Evolutionary conservation across 1,140 invertebrate genomes (phyloP), one percentile per base, ranked within the genome.

Genomic region (Lasaia peninsularis): DNA sequence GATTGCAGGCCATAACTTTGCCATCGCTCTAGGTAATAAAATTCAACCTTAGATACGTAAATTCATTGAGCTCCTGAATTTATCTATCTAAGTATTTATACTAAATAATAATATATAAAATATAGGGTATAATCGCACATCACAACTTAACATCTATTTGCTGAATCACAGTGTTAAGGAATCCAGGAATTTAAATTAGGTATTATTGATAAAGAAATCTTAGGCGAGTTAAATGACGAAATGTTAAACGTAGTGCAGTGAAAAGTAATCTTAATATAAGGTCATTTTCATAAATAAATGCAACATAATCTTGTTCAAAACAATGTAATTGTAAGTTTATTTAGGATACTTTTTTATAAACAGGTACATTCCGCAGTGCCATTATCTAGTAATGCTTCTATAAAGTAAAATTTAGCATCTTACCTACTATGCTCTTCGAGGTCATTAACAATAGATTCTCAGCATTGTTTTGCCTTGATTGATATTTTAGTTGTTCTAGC

Each of bases 111-210:
- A 75, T 73, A 60, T 73, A 76, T 75, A 82, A 82, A 73, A 71
- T 82, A 77, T 85, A 86, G 78, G 78, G 73, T 78, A 67, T 70
- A 80, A 80, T 85, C 78, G 85, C 83, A 80, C 68, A 81, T 88
- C 85, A 88, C 83, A 85, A 88, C 81, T 85, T 88, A 85, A 80
- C 75, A 83, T 68, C 63, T 86, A 80, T 88, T 85, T 73, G 78
- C 73, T 73, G 80, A 67, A 75, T 84, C 83, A 86, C 76, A 69
- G 71, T 75, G 56, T 65, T 69, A 65, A 65, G 56, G 60, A 62
- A 65, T 63, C 67, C 62, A 75, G 61, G 69, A 75, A 72, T 73
- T 72, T 64, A 75, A 78, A 78, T 60, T 78, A 74, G 66, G 52
- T 65, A 79, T 78, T 81, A 80, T 79, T 78, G 82, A 83, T 84